Base-by-base conservation (phyloP, 2,888 invertebrate genomes). In the Matsumyia berberina region DNA sequence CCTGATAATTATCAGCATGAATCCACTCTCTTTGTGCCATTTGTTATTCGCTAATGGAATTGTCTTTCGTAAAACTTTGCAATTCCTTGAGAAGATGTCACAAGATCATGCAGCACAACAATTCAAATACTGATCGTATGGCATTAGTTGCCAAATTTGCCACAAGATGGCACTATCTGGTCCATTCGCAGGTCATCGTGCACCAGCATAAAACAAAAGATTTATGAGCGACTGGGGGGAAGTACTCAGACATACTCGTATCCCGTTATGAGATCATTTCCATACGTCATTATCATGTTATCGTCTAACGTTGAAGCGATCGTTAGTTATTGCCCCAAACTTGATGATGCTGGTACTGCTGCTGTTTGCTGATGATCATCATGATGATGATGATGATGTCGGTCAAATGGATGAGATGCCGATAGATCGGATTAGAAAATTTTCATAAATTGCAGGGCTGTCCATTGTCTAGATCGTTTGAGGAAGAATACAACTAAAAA, bases 391-490 rank as follows among this genome's bases (percentile, higher is more conserved):
- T n/a, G n/a, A n/a, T n/a, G 73, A 73, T 83, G 67, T 69, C 83
- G 83, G 83, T 79, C 83, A 83, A 79, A 69, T 62, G 69, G 62
- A 73, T 73, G 60, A 62, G 70, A 67, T 74, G 19, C 24, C 24
- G 37, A 33, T 46, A 73, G 44, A 66, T 67, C 24, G 37, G 17
- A 33, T 39, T 33, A 24, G 51, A 53, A 83, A 62, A 55, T 64
- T 69, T 83, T 83, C 58, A 74, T 74, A 74, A 80, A 70, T 80
- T 85, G 74, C 80, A 73, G 51, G 62, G 64, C 58, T 64, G 37
- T 8, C 62, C 57, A 74, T 79, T 85, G 74, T 64, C 31, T 49
- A n/a, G 44, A 49, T 12, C 9, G 24, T 29, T 49, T 57, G 29
- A 37, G 31, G 46, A 60, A 31, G 33, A n/a, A n/a, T n/a, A 39